Conservation (phyloP, 2,888 invertebrate species). For the Metalampra italica region DNA sequence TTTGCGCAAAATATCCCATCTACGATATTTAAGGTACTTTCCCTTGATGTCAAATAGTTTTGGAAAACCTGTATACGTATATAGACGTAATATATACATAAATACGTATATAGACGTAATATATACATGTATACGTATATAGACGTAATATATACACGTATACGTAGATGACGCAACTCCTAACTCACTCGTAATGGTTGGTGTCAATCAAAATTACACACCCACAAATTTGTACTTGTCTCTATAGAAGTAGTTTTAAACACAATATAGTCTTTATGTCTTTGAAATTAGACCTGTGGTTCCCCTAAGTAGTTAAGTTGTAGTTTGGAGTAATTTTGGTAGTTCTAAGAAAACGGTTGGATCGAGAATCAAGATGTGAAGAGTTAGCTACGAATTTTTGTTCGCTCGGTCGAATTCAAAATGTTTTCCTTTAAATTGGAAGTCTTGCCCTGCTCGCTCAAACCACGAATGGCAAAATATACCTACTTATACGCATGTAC, state of each 20-base stretch:
- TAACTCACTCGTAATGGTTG: constrained; percentile 71
- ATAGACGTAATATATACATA: no score
- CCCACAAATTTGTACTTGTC: constrained; percentile 57
- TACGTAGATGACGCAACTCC: constrained; percentile 67
- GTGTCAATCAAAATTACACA: constrained; percentile 77
- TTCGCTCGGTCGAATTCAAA: constrained; percentile 2
- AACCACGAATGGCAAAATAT: no score
- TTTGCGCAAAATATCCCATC: no score
- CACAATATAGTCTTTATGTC: constrained; percentile 39
- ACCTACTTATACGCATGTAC: no score
- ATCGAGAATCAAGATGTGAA: constrained; percentile 53
- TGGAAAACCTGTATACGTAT: no score
- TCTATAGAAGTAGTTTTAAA: constrained; percentile 32
- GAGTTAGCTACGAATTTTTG: constrained; percentile 45
- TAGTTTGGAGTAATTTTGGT: constrained; percentile 31
- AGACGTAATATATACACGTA: constrained; percentile 13
- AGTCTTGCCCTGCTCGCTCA: neutral
- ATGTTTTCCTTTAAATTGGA: constrained; percentile 1
- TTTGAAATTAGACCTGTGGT: constrained; percentile 20
- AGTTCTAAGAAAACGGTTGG: constrained; percentile 28
- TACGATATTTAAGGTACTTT: no score
- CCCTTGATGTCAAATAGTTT: no score
- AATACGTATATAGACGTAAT: constrained; percentile 4
- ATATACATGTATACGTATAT: constrained; percentile 13
- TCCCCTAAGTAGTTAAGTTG: constrained; percentile 16